Percentiles rank a stretch among this genome's conserved stretches.
Evolutionary conservation across 2,113 vertebrate genomes (phyloP).

Genomic region (Syngnathus typhle): DNA sequence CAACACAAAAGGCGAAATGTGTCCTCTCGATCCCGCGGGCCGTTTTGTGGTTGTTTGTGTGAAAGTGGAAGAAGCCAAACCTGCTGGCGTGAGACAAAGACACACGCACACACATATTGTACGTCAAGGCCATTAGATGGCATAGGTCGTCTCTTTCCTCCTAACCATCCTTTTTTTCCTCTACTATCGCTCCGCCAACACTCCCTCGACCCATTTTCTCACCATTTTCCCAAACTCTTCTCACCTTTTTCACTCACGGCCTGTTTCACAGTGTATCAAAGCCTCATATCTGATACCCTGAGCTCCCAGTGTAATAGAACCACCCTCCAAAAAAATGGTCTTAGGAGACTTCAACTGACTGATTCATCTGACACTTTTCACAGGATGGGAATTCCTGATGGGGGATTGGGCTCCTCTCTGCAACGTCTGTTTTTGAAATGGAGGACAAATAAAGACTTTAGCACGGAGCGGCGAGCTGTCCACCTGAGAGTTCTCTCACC

Average conservation of each 20-base stretch:
- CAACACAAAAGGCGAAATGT: slow-evolving; percentile 1
- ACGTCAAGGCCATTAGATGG: slow-evolving; percentile 21
- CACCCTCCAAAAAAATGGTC: neutral
- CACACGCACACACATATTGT: neutral
- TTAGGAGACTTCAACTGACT: neutral
- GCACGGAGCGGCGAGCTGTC: slow-evolving; percentile 26
- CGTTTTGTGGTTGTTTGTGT: neutral
- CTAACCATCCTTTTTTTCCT: slow-evolving; percentile 23
- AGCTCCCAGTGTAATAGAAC: neutral
- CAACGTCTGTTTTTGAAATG: slow-evolving; percentile 15
- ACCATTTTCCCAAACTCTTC: slow-evolving; percentile 26
- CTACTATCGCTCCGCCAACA: slow-evolving; percentile 24
- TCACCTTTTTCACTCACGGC: slow-evolving; percentile 22
- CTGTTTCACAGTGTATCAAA: slow-evolving; percentile 10
- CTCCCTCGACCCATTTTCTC: slow-evolving; percentile 3
- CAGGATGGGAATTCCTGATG: neutral
- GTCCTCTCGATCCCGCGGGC: slow-evolving; percentile 8
- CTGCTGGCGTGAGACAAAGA: slow-evolving; percentile 7
- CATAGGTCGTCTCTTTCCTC: slow-evolving; percentile 30
- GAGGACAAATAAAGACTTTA: slow-evolving; percentile 45
- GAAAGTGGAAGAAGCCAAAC: slow-evolving; percentile 12
- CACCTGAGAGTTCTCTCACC: slow-evolving; percentile 29
- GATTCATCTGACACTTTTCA: neutral
- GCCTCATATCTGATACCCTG: slow-evolving; percentile 1
- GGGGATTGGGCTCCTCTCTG: neutral